Evolutionary conservation across 2,113 vertebrate genomes (phyloP), one percentile per base, ranked within the genome.

Genomic region (Cygnus buccinator): DNA sequence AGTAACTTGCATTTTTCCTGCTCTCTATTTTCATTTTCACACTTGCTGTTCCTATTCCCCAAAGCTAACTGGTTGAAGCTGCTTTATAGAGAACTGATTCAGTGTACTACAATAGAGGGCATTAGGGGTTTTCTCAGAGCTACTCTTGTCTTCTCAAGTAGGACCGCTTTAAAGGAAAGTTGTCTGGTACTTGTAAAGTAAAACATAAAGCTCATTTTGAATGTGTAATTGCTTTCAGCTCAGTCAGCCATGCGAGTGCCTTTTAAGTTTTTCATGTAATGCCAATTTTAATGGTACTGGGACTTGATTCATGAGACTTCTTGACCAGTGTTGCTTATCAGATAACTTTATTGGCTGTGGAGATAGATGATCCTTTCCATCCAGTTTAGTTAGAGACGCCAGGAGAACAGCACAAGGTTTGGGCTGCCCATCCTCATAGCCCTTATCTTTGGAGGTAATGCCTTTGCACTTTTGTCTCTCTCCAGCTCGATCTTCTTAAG

Each of bases 211-310:
- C 16, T 85, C 41, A 2, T 83, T 90, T 66, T 87, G 91, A 95
- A 78, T 89, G 74, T 90, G 81, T 89, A 83, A 61, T 63, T 0
- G 0, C 87, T 93, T 92, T 82, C 91, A 95, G 68, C 84, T 94
- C 81, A 35, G 39, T 59, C 85, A 84, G 39, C 91, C 59, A 22
- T 77, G 55, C 25, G 71, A 95, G 93, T 97, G 96, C 95, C 97
- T 96, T 96, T 86, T 92, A 11, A 18, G 63, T 94, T 94, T 76
- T 72, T 77, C 79, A 37, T 74, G 9, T 6, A 57, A 72, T 90
- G 92, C 85, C 83, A 95, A 6, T 92, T 92, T 75, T 82, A 39
- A 70, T 73, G 52, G 57, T 93, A 73, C 66, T 82, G 25, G 54
- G 76, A 84, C 70, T 82, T 94, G 20, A 41, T 50, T 65, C 21